Base-by-base conservation (phyloP, 2,888 invertebrate species). In the Microctonus aethiopoides region DNA sequence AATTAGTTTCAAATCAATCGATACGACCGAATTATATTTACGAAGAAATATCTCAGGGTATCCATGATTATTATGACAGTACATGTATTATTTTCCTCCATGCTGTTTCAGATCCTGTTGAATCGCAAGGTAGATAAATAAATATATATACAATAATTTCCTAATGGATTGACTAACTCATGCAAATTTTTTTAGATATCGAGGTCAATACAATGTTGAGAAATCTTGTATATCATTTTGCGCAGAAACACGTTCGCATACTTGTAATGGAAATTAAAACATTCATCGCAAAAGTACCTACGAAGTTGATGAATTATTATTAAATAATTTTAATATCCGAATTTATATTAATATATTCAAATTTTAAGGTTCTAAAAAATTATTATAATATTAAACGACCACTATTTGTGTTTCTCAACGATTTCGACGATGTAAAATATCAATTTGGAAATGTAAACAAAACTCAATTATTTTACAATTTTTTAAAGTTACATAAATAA, bases 71-170 rank as follows among this genome's bases (percentile, higher is more conserved):
- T 39, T 86, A 83, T 51, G 85, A 86, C 69, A 86, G 82, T 46
- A 85, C 84, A 4, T 86, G 86, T 64, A 79, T 86, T 13, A 80
- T 86, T 67, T 74, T 86, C 0, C 73, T 86, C 46, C 82, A 85
- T 52, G 78, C 78, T 0, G 74, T 77, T 13, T 56, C 70, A 0
- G 67, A 79, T 72, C 80, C 81, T 1, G 74, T 79, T 29, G 74
- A 77, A 29, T 61, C 73, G 9, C 76, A 81, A 71, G 82, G 86
- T 85, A 75, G n/a, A n/a, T 76, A 75, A 36, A 16, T 29, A 24
- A 16, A 22, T 54, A 11, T 26, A 67, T n/a, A n/a, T n/a, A 1
- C 11, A 41, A 29, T 57, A 10, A 0, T 20, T 63, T 9, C 3
- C n/a, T 29, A 7, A 29, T 29, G 7, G 0, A 36, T 32, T 11